Conservation (phyloP, 2,797 vertebrate genomes). For the Ptychobarbus kaznakovi region DNA sequence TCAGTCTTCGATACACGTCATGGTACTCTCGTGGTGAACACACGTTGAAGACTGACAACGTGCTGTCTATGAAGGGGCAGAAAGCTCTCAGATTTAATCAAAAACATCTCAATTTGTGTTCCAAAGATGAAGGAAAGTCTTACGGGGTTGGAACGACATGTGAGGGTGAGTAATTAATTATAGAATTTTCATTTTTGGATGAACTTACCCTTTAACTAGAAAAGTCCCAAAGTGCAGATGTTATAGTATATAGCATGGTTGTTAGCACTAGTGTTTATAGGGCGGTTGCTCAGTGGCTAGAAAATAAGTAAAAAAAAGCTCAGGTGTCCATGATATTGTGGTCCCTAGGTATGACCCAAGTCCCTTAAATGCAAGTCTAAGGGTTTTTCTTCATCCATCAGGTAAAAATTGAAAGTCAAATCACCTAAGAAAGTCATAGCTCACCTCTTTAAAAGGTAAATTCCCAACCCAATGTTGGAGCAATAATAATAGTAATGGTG, state of each 20-base stretch:
- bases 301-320: not conserved
- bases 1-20: no score
- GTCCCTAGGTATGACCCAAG: not conserved
- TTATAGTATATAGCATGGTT: not conserved
- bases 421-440: not conserved
- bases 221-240: not conserved
- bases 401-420: not conserved
- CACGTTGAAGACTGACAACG: no score
- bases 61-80: not conserved
- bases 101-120: not conserved
- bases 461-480: not conserved
- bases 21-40: no score
- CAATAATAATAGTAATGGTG: conserved; percentile 2
- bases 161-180: not conserved
- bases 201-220: not conserved
- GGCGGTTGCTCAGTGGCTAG: not conserved
- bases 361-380: not conserved
- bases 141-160: not conserved
- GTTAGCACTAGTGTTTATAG: not conserved
- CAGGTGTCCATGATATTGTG: not conserved
- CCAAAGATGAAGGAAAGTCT: not conserved
- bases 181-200: no score
- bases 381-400: not conserved
- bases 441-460: not conserved
- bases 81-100: not conserved